Evolutionary conservation across 2,888 invertebrate species (phyloP), one percentile per base, ranked within the genome.

Genomic region (Agonum fuliginosum): DNA sequence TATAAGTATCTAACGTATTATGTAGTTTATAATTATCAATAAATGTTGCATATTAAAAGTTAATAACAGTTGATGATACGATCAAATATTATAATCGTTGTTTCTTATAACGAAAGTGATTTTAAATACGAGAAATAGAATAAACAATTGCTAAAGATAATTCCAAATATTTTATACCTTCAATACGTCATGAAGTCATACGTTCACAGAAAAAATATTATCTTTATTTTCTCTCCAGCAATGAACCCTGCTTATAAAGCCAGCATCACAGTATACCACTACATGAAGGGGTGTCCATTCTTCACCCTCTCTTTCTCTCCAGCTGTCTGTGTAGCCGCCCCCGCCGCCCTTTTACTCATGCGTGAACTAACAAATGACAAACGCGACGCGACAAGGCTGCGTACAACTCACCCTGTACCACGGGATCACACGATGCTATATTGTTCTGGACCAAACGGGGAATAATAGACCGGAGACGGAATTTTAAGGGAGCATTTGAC

Each of bases 351-450:
- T 27, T n/a, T 48, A 51, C 22, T 74, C 74, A 74, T 74, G 74
- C 74, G 74, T 74, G 74, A 74, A 74, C 58, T 43, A 74, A 65
- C 74, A 74, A 74, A 74, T 74, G 74, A 74, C 74, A 74, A 74
- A 74, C 74, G 74, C 74, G 46, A 65, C 43, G 54, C 62, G 74
- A 74, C 74, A 74, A 51, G 70, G 70, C 20, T 46, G 70, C 24
- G 27, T n/a, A n/a, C n/a, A n/a, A n/a, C n/a, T n/a, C 41, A 37
- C 54, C 14, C 27, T 65, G 37, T 12, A 62, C 30, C 30, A 17
- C n/a, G 46, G 3, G 10, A 17, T 6, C 27, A 14, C 27, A 24
- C 14, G 58, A 62, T 30, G 30, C 30, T 62, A 27, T 12, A 62
- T 62, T 62, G 58, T 62, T 62, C 30, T 30, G 19, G 58, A 12